Evolutionary conservation across 2,888 invertebrate species (phyloP), one percentile per base, ranked within the genome.

Genomic region (Nemapogon koenigi): DNA sequence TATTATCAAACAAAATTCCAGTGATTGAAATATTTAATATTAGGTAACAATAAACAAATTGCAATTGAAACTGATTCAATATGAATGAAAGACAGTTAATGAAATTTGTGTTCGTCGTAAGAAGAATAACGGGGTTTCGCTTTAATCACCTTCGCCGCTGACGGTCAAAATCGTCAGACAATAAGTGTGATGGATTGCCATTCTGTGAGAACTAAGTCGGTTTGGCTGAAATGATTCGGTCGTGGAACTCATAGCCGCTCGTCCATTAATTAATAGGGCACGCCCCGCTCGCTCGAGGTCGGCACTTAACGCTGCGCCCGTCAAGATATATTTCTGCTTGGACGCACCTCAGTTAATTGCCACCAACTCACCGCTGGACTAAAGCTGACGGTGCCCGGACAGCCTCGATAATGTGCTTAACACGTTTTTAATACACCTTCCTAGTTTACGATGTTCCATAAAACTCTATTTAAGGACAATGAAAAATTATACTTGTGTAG

Each of bases 71-170:
- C n/a, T n/a, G n/a, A n/a, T n/a, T n/a, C n/a, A n/a, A n/a, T n/a
- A n/a, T n/a, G n/a, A n/a, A n/a, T n/a, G n/a, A n/a, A n/a, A n/a
- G n/a, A n/a, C n/a, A n/a, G n/a, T n/a, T n/a, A n/a, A n/a, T n/a
- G n/a, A n/a, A n/a, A n/a, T n/a, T n/a, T n/a, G n/a, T n/a, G n/a
- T n/a, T n/a, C n/a, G n/a, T n/a, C n/a, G n/a, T n/a, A n/a, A n/a
- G n/a, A 32, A 56, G 55, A 50, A 56, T 67, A 65, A 61, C 57
- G 56, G 58, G 50, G 49, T 48, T 49, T 51, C 50, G 48, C 49
- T 60, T 58, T 71, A 71, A 73, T 73, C 66, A 67, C 66, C 71
- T 72, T 66, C 63, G 66, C 62, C 55, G 71, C 66, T 73, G 72
- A 75, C 72, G 70, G 67, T 59, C 58, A 47, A 63, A 69, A 69